phyloP scores from a whole-genome alignment of 2,113 vertebrate genomes.

The Larimichthys crocea region DNA sequence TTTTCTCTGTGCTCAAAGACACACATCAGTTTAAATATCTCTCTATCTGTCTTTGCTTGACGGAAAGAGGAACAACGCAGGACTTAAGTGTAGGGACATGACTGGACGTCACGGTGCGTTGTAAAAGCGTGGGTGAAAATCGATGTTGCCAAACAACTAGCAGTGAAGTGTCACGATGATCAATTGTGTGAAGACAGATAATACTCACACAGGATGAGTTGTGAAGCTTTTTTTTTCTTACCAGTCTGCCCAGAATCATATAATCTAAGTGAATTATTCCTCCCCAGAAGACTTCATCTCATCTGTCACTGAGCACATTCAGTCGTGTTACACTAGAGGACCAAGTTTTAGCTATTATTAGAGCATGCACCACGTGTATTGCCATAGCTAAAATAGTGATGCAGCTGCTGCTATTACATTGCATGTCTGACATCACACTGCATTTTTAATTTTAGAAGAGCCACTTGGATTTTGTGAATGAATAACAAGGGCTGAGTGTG shows the following conservation, averaged over 20 bases:
- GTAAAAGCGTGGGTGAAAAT: conserved; percentile 54
- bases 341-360: conserved; percentile 55
- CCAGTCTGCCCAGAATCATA: conserved; percentile 16
- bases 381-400: conserved; percentile 33
- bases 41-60: conserved; percentile 16
- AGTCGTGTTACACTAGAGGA: conserved; percentile 43
- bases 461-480: neutral
- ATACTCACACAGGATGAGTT: conserved; percentile 15
- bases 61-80: conserved; percentile 30
- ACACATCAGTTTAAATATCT: conserved; percentile 1
- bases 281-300: conserved; percentile 29
- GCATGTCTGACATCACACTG: neutral
- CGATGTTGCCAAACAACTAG: conserved; percentile 61
- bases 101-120: conserved; percentile 49
- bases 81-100: conserved; percentile 22
- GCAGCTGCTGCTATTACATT: conserved; percentile 48
- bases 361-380: conserved; percentile 35
- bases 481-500: neutral
- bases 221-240: conserved; percentile 21
- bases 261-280: conserved; percentile 36
- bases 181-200: conserved; percentile 44
- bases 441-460: neutral
- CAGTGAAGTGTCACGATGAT: conserved; percentile 53
- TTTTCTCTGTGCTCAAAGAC: neutral
- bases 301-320: conserved; percentile 36